Base-by-base conservation (phyloP, 1,140 invertebrate species). In the Drosophila jambulina region DNA sequence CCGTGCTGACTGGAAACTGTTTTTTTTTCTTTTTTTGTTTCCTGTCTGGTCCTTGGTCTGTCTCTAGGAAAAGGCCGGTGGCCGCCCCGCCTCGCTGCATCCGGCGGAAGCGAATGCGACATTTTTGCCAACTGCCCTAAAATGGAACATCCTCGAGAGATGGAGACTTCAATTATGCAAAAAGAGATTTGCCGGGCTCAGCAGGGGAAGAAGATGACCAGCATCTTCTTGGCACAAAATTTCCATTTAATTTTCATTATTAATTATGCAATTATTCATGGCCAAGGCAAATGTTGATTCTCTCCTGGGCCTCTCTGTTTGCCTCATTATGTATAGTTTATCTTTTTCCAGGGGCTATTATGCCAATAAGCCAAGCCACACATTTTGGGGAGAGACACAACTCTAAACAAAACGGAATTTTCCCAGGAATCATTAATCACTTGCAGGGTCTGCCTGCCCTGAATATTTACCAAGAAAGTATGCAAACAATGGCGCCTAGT, bases 231-330 rank as follows among this genome's bases (percentile, higher is more conserved):
- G 46, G 42, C 61, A 42, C 13, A 68, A 88, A 80, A 87, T 87
- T 88, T 87, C 59, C 70, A 90, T 82, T 88, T 85, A 85, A 88
- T 91, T 85, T 85, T 43, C 62, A 74, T 84, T 71, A 84, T 90
- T 84, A 90, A 88, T 88, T 84, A 90, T 88, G 80, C 80, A 90
- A 80, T 90, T 84, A 62, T 70, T 64, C 34, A 53, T 48, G 67
- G 25, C 65, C 60, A 65, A 67, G 71, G 63, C 75, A 75, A 88
- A 90, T 82, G 70, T 85, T 85, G 75, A 85, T 54, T 72, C 63
- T 56, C 34, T n/a, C 21, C 19, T 67, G 58, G 34, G 36, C 63
- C 65, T 62, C 43, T 48, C 75, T 90, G 78, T 82, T 85, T 75
- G 78, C 68, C 68, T 72, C 82, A 84, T 84, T 78, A 84, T 60